Evolutionary conservation across 2,113 vertebrate genomes (phyloP).

Genomic region (Saguinus imperator): DNA sequence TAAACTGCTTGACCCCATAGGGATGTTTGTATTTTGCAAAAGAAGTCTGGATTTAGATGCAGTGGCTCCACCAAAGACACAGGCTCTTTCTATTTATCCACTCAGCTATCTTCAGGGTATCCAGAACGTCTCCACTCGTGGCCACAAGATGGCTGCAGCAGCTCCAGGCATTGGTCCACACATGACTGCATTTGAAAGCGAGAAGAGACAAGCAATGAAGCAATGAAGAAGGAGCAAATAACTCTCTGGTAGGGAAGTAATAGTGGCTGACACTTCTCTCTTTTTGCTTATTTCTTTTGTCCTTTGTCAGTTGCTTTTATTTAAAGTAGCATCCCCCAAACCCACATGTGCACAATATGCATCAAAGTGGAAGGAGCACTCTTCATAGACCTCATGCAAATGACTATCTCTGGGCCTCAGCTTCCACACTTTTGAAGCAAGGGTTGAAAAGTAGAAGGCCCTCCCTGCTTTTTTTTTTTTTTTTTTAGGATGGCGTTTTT

Average conservation of each 20-base stretch:
- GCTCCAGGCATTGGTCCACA: neutral
- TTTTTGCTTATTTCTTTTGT: neutral
- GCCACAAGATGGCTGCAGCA: neutral
- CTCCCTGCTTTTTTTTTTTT: too few relatives aligned
- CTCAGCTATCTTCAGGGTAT: neutral
- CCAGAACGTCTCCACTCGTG: neutral
- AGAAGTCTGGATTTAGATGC: neutral
- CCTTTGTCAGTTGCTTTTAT: neutral
- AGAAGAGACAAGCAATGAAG: neutral
- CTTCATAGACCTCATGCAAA: neutral
- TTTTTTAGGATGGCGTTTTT: too few relatives aligned
- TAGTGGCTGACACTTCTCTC: neutral
- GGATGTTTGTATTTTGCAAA: neutral
- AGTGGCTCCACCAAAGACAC: neutral
- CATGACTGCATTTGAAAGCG: neutral
- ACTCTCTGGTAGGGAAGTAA: neutral
- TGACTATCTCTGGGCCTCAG: neutral
- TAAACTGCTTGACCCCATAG: neutral
- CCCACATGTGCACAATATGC: neutral
- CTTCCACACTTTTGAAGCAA: neutral
- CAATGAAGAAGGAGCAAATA: too few relatives aligned
- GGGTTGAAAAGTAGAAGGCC: neutral
- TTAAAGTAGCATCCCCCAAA: neutral
- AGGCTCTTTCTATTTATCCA: neutral
- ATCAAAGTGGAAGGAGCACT: neutral